Evolutionary conservation across 2,888 invertebrate genomes (phyloP).

Genomic region (Trissoscelio sp.): DNA sequence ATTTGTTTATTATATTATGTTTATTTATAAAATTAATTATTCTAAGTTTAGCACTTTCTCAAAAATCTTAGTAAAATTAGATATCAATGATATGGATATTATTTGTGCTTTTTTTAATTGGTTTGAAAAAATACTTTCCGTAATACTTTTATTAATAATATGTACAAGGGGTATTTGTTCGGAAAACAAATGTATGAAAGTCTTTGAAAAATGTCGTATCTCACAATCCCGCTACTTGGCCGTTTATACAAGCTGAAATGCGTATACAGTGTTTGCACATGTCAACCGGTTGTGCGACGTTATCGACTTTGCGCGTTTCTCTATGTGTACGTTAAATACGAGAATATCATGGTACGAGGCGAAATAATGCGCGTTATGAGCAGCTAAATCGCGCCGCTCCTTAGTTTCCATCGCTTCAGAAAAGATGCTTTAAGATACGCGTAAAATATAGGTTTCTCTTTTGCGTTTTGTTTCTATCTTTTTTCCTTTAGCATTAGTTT

Average conservation of each 20-base stretch:
- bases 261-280: conserved; percentile 51
- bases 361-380: conserved; percentile 66
- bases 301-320: conserved; percentile 43
- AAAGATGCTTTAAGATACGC: conserved; percentile 38
- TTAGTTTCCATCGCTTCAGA: conserved; percentile 59
- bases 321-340: conserved; percentile 42
- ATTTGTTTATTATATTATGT: too few relatives aligned
- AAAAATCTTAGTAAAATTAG: too few relatives aligned
- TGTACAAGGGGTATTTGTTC: too few relatives aligned
- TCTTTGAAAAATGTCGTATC: conserved; percentile 11
- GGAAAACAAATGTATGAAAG: not conserved
- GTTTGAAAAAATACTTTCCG: too few relatives aligned
- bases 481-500: conserved; percentile 1
- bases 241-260: not conserved
- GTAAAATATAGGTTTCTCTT: not conserved
- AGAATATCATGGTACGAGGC: conserved; percentile 22
- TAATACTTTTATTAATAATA: too few relatives aligned
- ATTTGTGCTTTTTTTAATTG: too few relatives aligned
- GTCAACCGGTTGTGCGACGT: conserved; percentile 43
- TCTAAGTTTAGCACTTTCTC: too few relatives aligned
- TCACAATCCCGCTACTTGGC: conserved; percentile 17
- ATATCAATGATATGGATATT: too few relatives aligned
- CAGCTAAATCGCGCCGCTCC: conserved; percentile 70
- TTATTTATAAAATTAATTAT: too few relatives aligned
- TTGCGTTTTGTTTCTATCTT: not conserved